A percentile compares a stretch with the other conserved stretches of the same genome.
phyloP scores from a whole-genome alignment of 2,113 vertebrate species.

The Phyllopteryx taeniolatus region DNA sequence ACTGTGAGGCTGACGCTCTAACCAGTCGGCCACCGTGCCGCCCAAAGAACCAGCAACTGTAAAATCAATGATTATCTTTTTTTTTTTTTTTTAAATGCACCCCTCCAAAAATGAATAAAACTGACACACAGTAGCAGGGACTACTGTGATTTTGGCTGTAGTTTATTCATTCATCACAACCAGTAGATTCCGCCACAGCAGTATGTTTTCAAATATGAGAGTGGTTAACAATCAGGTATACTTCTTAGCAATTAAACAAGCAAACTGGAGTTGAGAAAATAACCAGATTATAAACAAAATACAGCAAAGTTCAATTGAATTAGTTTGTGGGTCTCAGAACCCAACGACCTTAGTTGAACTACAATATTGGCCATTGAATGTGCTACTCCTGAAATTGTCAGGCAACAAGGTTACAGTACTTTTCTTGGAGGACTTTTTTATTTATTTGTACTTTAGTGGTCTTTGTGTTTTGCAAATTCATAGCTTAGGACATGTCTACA shows the following conservation, averaged over 20 bases:
- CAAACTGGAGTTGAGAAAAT: not conserved
- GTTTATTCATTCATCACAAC: not conserved
- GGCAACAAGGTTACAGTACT: constrained; percentile 29
- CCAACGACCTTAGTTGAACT: no score
- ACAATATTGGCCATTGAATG: constrained; percentile 6
- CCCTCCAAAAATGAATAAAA: not conserved
- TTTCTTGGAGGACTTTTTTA: not conserved
- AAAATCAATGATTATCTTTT: not conserved
- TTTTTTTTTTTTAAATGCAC: not conserved
- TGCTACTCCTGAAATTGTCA: constrained; percentile 30
- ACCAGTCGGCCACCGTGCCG: no score
- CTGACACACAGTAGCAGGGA: not conserved
- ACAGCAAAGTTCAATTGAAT: constrained; percentile 6
- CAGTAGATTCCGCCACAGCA: not conserved
- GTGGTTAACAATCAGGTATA: not conserved
- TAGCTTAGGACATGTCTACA: constrained; percentile 27
- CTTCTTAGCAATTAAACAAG: not conserved
- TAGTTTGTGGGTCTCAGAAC: no score
- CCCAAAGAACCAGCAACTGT: not conserved
- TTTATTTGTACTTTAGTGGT: constrained; percentile 13
- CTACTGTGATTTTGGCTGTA: not conserved
- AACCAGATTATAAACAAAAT: not conserved
- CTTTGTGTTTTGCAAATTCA: constrained; percentile 22
- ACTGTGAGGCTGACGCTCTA: no score
- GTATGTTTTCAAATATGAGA: not conserved